Evolutionary conservation across 64 coral and sea anemone genomes (phyloP).

Genomic region (Montipora efflorescens): DNA sequence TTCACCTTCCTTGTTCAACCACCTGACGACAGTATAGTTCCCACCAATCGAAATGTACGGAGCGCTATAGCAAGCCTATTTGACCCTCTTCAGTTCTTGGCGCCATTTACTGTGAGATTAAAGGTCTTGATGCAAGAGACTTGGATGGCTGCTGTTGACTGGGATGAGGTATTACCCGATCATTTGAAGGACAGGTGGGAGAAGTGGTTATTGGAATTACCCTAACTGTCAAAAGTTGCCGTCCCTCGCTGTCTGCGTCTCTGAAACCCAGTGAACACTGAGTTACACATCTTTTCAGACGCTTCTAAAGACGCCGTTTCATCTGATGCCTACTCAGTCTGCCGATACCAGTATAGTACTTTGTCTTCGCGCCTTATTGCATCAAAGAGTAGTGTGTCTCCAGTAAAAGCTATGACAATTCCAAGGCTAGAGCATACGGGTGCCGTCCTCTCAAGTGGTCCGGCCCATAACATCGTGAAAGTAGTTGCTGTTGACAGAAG

Average conservation of each 20-base stretch:
- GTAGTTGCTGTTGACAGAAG: slow-evolving; percentile 26
- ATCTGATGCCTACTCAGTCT: slow-evolving; percentile 62
- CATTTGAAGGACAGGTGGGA: slow-evolving; percentile 23
- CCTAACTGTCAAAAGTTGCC: neutral
- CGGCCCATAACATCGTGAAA: slow-evolving; percentile 54
- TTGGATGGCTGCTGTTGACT: slow-evolving; percentile 43
- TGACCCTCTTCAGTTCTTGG: slow-evolving; percentile 57
- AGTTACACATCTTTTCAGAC: slow-evolving; percentile 61
- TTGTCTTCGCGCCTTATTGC: slow-evolving; percentile 35
- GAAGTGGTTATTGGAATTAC: too few relatives aligned
- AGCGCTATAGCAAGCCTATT: slow-evolving; percentile 36
- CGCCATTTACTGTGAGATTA: slow-evolving; percentile 38
- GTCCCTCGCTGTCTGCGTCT: slow-evolving; percentile 58
- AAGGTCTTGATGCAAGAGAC: slow-evolving; percentile 54
- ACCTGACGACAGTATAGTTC: neutral
- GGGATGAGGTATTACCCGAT: slow-evolving; percentile 31
- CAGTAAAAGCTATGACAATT: slow-evolving; percentile 50
- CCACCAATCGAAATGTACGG: slow-evolving; percentile 17
- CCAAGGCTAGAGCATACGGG: neutral
- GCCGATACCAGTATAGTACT: neutral
- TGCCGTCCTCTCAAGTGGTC: slow-evolving; percentile 15
- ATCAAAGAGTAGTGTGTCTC: slow-evolving; percentile 58
- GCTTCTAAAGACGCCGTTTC: slow-evolving; percentile 70
- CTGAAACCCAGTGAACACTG: slow-evolving; percentile 35
- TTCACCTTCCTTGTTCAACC: slow-evolving; percentile 47